phyloP scores from a whole-genome alignment of 2,797 vertebrate species.

The Lacerta viridis region DNA sequence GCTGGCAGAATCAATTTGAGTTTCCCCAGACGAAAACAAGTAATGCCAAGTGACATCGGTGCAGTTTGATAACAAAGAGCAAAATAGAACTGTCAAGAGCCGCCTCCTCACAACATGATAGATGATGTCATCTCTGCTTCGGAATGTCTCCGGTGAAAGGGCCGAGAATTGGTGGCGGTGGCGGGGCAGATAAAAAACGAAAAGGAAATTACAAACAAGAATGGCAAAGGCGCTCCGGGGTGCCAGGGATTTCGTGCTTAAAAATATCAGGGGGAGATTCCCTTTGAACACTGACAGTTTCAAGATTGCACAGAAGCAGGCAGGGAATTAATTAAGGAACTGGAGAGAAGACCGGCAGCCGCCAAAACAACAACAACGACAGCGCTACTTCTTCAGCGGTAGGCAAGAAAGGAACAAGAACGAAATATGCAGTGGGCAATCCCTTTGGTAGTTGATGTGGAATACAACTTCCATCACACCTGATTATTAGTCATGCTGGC shows the following conservation, averaged over 20 bases:
- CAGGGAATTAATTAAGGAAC: not conserved
- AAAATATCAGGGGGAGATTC: not conserved
- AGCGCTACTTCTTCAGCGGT: not conserved
- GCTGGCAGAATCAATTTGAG: constrained; percentile 61
- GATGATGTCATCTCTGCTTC: constrained; percentile 53
- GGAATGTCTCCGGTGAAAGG: constrained; percentile 34
- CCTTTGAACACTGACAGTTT: not conserved
- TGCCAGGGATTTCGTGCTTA: not conserved
- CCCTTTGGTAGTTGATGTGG: not conserved
- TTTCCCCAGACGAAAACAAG: constrained; percentile 33
- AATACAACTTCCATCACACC: no score
- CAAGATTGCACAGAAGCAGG: not conserved
- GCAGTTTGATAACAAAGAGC: constrained; percentile 55
- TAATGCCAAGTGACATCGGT: constrained; percentile 60
- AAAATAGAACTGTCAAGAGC: constrained; percentile 66
- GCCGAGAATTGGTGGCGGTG: constrained; percentile 17
- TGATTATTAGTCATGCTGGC: no score
- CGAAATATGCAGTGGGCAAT: not conserved
- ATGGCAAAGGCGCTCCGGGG: not conserved
- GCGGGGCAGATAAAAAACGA: constrained; percentile 22
- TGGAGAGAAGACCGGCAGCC: not conserved
- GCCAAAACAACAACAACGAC: not conserved
- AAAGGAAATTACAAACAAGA: constrained; percentile 24
- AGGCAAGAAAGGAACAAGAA: not conserved
- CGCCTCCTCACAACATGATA: constrained; percentile 38